These are phyloP conservation scores for Myzus persicae DNA, from an alignment of 1,140 invertebrate genomes.

Conservation along the genomic window DNA sequence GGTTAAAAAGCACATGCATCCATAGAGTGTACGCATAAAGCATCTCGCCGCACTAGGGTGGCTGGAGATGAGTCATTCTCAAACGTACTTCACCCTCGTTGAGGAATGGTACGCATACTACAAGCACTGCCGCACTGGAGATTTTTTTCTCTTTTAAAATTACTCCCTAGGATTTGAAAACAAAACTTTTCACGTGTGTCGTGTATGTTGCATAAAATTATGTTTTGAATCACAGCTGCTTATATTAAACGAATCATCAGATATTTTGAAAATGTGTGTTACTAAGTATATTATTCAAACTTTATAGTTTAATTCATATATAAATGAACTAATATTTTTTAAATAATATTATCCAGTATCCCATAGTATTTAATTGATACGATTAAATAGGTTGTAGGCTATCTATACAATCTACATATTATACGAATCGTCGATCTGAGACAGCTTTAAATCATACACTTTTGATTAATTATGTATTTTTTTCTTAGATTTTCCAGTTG, in stretches of 20 bases:
- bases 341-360: background rate
- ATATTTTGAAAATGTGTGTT: background rate
- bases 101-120: background rate
- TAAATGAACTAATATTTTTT: background rate
- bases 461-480: background rate
- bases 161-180: background rate
- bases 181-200: background rate
- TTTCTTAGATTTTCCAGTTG: background rate
- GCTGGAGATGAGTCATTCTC: constrained; percentile 18
- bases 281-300: background rate
- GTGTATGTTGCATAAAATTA: background rate
- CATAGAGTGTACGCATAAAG: background rate
- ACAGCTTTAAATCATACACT: background rate
- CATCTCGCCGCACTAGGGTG: background rate
- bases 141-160: constrained; percentile 1
- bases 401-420: background rate
- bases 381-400: background rate
- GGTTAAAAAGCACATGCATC: constrained; percentile 15
- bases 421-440: background rate
- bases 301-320: no score
- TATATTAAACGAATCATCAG: background rate
- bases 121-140: background rate
- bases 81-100: constrained; percentile 16
- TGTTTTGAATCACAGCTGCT: background rate
- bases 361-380: background rate